Conservation (phyloP, 2,797 vertebrate genomes). For the Megalops cyprinoides region DNA sequence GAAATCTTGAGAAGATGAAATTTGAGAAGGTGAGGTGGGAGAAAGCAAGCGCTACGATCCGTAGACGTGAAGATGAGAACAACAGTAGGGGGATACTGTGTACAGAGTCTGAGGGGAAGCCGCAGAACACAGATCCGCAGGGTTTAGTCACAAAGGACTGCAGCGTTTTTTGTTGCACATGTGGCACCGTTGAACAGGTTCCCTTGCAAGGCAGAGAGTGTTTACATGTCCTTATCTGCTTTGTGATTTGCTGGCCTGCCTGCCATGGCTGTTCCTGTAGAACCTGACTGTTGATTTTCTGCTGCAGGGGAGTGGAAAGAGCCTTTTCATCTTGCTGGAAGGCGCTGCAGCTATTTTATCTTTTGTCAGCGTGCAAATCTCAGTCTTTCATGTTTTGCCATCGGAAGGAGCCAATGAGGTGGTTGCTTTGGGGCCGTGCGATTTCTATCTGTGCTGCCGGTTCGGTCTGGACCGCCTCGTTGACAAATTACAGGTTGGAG, state of each 20-base stretch:
- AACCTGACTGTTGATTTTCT: neutral
- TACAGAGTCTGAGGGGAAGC: neutral
- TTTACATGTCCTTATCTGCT: neutral
- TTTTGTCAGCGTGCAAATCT: neutral
- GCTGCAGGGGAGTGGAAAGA: neutral
- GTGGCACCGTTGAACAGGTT: too few relatives aligned
- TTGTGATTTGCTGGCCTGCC: neutral
- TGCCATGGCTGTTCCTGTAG: neutral
- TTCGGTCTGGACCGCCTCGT: constrained; percentile 44
- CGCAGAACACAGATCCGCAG: neutral
- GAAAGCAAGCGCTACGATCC: too few relatives aligned
- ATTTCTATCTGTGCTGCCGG: constrained; percentile 37
- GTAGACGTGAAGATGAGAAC: too few relatives aligned
- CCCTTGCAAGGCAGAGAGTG: neutral
- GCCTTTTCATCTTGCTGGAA: neutral
- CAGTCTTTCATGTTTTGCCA: constrained; percentile 61
- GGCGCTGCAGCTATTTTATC: neutral
- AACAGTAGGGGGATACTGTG: too few relatives aligned
- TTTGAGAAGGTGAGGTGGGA: neutral
- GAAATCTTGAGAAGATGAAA: neutral
- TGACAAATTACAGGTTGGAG: too few relatives aligned
- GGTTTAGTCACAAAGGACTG: neutral
- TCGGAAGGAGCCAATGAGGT: constrained; percentile 64
- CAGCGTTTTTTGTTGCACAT: neutral
- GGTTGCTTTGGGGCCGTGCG: constrained; percentile 56